Conservation (phyloP, 2,113 vertebrate species). For the Zosterops pallidus region DNA sequence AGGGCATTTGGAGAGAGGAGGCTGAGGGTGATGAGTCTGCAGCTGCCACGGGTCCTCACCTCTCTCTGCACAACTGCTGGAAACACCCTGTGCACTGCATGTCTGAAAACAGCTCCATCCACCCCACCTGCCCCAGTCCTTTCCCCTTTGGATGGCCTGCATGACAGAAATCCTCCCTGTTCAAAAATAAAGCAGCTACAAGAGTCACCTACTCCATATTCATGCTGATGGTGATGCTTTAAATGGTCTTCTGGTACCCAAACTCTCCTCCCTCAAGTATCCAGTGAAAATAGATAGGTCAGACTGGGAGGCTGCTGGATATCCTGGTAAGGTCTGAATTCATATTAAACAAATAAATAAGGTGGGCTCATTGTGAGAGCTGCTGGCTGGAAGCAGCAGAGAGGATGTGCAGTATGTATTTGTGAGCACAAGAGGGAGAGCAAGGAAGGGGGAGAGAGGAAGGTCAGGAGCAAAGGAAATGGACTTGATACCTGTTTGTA, state of each 20-base stretch:
- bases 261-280: not conserved
- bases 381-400: not conserved
- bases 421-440: constrained; percentile 63
- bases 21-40: not conserved
- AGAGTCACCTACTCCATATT: not conserved
- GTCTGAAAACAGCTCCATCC: not conserved
- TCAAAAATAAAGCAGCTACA: not conserved
- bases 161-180: not conserved
- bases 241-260: not conserved
- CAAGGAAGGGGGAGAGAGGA: constrained; percentile 29
- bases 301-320: not conserved
- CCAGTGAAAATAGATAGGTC: accelerated
- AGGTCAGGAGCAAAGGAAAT: not conserved
- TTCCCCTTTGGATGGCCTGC: not conserved
- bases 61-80: not conserved
- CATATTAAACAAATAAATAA: not conserved
- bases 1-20: not conserved
- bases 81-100: not conserved
- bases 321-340: not conserved
- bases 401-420: not conserved
- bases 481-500: not conserved
- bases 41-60: not conserved
- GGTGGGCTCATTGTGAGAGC: not conserved
- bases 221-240: not conserved
- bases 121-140: not conserved